Conservation (phyloP, 2,888 invertebrate genomes). For the Blomia tropicalis region DNA sequence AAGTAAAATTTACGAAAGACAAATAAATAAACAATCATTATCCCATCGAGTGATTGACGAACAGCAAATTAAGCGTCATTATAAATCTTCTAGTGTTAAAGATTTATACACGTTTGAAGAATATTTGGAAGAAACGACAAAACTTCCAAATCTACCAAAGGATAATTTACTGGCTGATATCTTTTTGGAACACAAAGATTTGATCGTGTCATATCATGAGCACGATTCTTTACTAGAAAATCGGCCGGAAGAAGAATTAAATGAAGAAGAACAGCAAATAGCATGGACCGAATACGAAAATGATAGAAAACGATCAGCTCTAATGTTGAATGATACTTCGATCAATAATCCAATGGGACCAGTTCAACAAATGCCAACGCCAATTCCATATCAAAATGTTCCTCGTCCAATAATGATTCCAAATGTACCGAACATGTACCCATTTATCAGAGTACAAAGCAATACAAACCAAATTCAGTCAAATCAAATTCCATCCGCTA, state of each 20-base stretch:
- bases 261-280: slow-evolving; percentile 78
- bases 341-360: neutral
- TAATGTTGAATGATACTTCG: neutral
- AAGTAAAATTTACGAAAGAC: slow-evolving; percentile 80
- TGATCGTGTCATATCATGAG: slow-evolving; percentile 76
- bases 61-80: slow-evolving; percentile 94
- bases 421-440: too few species aligned
- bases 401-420: too few species aligned
- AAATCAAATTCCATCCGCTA: too few species aligned
- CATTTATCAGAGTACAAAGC: too few species aligned
- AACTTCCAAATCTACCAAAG: slow-evolving; percentile 57
- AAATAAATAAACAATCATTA: slow-evolving; percentile 86
- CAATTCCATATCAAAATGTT: too few species aligned
- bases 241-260: slow-evolving; percentile 70
- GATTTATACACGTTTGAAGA: slow-evolving; percentile 74
- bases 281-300: slow-evolving; percentile 97
- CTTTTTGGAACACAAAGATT: slow-evolving; percentile 52
- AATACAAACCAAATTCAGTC: too few species aligned
- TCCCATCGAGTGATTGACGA: slow-evolving; percentile 92
- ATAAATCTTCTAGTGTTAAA: slow-evolving; percentile 70
- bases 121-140: slow-evolving; percentile 45
- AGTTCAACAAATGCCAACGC: too few species aligned
- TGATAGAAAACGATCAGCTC: slow-evolving; percentile 46
- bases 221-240: slow-evolving; percentile 90
- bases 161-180: slow-evolving; percentile 63